These are phyloP conservation scores for Scomberomorus guttatus DNA, from an alignment of 2,797 vertebrate species.

Conservation along the genomic window DNA sequence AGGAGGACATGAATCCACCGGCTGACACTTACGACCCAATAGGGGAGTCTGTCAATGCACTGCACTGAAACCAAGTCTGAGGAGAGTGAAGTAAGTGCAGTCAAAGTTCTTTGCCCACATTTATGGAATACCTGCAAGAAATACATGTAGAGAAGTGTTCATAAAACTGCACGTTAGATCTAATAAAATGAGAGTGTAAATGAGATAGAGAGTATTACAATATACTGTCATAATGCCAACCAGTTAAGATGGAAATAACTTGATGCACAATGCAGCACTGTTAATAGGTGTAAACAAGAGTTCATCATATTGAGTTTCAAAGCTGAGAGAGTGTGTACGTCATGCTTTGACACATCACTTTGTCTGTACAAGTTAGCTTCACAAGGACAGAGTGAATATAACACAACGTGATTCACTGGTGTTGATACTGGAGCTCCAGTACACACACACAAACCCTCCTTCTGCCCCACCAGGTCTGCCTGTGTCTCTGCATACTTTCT, in stretches of 20 bases:
- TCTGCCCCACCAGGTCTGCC: background rate
- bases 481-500: slow-evolving; percentile 25
- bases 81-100: slow-evolving; percentile 12
- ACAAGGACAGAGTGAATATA: slow-evolving; percentile 56
- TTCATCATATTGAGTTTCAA: slow-evolving; percentile 24
- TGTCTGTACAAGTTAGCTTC: slow-evolving; percentile 69
- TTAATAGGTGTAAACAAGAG: slow-evolving; percentile 1
- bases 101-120: slow-evolving; percentile 22
- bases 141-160: background rate
- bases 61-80: slow-evolving; percentile 36
- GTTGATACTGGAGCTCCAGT: slow-evolving; percentile 51
- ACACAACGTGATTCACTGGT: slow-evolving; percentile 63
- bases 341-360: slow-evolving; percentile 64
- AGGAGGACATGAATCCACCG: slow-evolving; percentile 67
- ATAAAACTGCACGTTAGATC: background rate
- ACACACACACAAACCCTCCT: slow-evolving; percentile 2
- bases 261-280: background rate
- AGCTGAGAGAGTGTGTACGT: slow-evolving; percentile 34
- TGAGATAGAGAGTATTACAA: background rate
- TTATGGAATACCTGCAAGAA: background rate
- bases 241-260: slow-evolving; percentile 16
- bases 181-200: background rate
- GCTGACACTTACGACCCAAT: slow-evolving; percentile 60
- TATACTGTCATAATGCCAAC: slow-evolving; percentile 9
- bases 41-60: slow-evolving; percentile 55